These are phyloP conservation scores for Callipepla californica DNA, from an alignment of 2,113 vertebrate species.

Conservation along the genomic window DNA sequence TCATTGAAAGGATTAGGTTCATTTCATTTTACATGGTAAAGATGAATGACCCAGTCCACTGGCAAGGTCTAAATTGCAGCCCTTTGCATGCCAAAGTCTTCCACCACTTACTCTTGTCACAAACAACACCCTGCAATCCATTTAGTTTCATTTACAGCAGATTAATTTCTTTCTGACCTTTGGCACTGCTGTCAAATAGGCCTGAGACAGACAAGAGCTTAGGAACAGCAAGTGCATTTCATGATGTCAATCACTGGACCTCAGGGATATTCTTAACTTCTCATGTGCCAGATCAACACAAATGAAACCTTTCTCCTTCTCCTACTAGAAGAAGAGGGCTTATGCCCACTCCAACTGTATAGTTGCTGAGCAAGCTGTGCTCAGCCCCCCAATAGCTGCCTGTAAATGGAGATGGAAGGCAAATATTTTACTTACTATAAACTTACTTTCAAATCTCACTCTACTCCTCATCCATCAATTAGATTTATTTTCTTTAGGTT, in stretches of 20 bases:
- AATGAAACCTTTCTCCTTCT: neutral
- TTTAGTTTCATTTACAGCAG: conserved; percentile 74
- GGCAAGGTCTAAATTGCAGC: conserved; percentile 53
- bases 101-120: conserved; percentile 61
- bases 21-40: conserved; percentile 48
- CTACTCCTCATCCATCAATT: neutral
- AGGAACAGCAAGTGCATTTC: conserved; percentile 41
- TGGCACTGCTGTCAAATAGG: conserved; percentile 55
- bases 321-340: neutral
- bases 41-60: conserved; percentile 47
- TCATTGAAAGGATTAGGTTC: conserved; percentile 44
- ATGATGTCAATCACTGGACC: conserved; percentile 50
- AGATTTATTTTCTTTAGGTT: conserved; percentile 13
- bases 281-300: neutral
- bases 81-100: conserved; percentile 61
- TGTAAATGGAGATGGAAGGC: neutral
- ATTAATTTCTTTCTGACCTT: conserved; percentile 73
- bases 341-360: neutral
- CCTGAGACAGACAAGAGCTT: conserved; percentile 44
- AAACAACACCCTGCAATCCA: conserved; percentile 59
- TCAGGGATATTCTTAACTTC: conserved; percentile 35
- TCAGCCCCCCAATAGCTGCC: fast-evolving
- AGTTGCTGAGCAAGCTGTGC: neutral
- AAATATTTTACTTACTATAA: neutral
- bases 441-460: neutral